Percentiles rank a stretch among this genome's conserved stretches.
Evolutionary conservation across 2,797 vertebrate species (phyloP).

Genomic region (Taenioides sp.): DNA sequence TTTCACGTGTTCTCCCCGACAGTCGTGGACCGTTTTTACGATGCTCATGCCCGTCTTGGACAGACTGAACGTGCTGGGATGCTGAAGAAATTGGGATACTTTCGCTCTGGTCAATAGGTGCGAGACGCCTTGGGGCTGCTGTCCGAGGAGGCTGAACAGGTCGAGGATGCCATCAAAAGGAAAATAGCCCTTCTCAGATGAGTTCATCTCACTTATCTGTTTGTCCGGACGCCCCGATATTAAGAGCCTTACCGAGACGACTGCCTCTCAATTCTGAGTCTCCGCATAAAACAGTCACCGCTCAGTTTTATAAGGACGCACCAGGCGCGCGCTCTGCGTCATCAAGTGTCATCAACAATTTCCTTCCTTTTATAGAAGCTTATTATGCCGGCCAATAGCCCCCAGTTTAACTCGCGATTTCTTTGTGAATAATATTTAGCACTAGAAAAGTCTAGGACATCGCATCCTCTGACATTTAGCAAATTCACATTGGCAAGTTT

Average conservation of each 20-base stretch:
- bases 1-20: slow-evolving; percentile 60
- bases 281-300: slow-evolving; percentile 1
- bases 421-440: slow-evolving; percentile 8
- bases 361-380: slow-evolving; percentile 65
- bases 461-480: neutral
- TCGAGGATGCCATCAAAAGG: slow-evolving; percentile 70
- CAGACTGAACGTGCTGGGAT: slow-evolving; percentile 46
- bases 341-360: slow-evolving; percentile 33
- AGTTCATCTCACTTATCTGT: slow-evolving; percentile 67
- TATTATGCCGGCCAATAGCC: neutral
- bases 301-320: slow-evolving; percentile 47
- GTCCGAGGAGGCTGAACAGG: slow-evolving; percentile 54
- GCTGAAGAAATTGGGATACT: slow-evolving; percentile 24
- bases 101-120: slow-evolving; percentile 24
- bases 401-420: neutral
- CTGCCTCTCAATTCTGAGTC: slow-evolving; percentile 38
- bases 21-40: slow-evolving; percentile 61
- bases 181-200: slow-evolving; percentile 65
- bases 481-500: neutral
- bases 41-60: slow-evolving; percentile 62
- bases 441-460: slow-evolving; percentile 5
- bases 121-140: slow-evolving; percentile 42
- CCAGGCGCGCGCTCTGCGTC: slow-evolving; percentile 54
- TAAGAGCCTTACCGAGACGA: slow-evolving; percentile 15
- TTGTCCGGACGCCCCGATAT: slow-evolving; percentile 35